These are phyloP conservation scores for Ammodytes dubius DNA, from an alignment of 2,113 vertebrate species.

Conservation along the genomic window DNA sequence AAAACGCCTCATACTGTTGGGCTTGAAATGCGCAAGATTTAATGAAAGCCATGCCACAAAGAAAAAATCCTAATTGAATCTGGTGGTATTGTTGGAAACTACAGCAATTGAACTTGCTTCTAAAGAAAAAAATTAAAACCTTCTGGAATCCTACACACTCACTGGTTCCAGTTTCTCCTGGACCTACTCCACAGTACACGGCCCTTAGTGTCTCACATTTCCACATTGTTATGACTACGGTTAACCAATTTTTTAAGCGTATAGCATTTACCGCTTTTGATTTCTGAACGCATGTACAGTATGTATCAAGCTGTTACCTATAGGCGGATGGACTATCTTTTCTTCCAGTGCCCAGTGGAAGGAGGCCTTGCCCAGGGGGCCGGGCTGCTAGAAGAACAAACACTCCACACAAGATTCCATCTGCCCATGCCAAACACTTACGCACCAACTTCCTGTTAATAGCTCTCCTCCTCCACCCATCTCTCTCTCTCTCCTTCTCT, in stretches of 20 bases:
- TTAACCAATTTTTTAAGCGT: constrained; percentile 2
- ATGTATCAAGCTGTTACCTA: constrained; percentile 7
- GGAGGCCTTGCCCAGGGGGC: constrained; percentile 55
- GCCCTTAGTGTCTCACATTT: constrained; percentile 34
- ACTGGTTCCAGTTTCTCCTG: constrained; percentile 45
- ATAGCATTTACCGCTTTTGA: background rate
- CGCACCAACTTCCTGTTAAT: constrained; percentile 70
- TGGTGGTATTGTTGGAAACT: constrained; percentile 37
- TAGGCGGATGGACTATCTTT: background rate
- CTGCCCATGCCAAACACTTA: constrained; percentile 70
- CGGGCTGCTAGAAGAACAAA: constrained; percentile 66
- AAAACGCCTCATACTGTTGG: background rate
- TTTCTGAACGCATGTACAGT: background rate
- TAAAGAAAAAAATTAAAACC: constrained; percentile 42
- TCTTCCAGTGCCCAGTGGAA: constrained; percentile 40
- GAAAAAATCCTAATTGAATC: constrained; percentile 37
- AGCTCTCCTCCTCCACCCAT: constrained; percentile 73
- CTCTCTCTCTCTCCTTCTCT: constrained; percentile 2
- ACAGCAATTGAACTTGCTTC: constrained; percentile 3
- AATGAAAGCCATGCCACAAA: constrained; percentile 1
- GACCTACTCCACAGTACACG: constrained; percentile 4
- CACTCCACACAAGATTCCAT: constrained; percentile 75
- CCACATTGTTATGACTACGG: constrained; percentile 48
- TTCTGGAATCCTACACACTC: constrained; percentile 25
- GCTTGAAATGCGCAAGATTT: background rate